Evolutionary conservation across 2,113 vertebrate genomes (phyloP).

Genomic region (Pavo muticus): DNA sequence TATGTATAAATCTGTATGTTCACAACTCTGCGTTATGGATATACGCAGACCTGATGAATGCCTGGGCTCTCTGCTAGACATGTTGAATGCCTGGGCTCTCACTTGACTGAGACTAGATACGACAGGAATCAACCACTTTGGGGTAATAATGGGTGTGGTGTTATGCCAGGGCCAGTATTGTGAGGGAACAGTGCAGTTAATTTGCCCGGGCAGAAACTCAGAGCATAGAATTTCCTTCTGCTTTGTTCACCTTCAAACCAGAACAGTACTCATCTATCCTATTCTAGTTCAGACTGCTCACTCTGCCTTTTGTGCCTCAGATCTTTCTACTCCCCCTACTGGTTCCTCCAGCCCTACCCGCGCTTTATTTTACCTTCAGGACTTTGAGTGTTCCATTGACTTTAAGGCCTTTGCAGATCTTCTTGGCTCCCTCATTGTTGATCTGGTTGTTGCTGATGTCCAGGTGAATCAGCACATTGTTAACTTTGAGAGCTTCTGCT

Average conservation of each 20-base stretch:
- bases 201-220: not conserved
- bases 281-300: not conserved
- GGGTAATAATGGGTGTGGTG: not conserved
- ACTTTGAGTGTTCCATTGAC: slow-evolving; percentile 83
- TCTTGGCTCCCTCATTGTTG: slow-evolving; percentile 82
- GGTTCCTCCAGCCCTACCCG: not conserved
- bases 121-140: not conserved
- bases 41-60: not conserved
- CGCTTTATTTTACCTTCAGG: slow-evolving; percentile 79
- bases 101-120: not conserved
- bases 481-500: slow-evolving; percentile 89
- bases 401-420: slow-evolving; percentile 87
- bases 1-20: not conserved
- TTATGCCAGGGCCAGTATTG: not conserved
- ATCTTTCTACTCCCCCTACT: not conserved
- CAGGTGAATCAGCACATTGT: slow-evolving; percentile 82
- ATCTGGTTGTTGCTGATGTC: slow-evolving; percentile 88
- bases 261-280: not conserved
- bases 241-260: not conserved
- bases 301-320: not conserved
- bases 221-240: not conserved
- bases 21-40: not conserved
- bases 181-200: not conserved
- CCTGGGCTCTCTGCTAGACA: not conserved
- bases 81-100: not conserved